phyloP scores from a whole-genome alignment of 1,140 invertebrate species.

The Drosophila ercepeae region DNA sequence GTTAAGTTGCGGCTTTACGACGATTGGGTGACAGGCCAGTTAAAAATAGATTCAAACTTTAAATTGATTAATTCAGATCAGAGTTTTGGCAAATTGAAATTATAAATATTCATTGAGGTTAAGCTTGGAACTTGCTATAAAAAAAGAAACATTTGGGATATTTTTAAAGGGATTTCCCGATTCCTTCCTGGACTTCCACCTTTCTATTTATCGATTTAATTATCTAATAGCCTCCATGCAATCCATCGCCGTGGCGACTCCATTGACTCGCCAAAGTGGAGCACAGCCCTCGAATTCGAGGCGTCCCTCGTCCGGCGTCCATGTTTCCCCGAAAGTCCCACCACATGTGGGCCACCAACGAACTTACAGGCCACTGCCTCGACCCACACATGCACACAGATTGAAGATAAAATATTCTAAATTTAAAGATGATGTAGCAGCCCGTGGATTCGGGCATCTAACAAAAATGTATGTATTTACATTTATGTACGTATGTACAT shows the following conservation, averaged over 20 bases:
- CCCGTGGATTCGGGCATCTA: conserved; percentile 53
- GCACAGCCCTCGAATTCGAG: conserved; percentile 4
- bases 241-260: conserved; percentile 12
- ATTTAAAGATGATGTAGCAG: conserved; percentile 77
- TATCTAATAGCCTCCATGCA: conserved; percentile 21
- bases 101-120: neutral
- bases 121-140: too few species aligned
- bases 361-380: conserved; percentile 55
- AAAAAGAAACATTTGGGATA: too few species aligned
- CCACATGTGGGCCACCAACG: conserved; percentile 62
- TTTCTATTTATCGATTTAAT: conserved; percentile 21
- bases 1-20: conserved; percentile 45
- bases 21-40: conserved; percentile 45
- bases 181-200: neutral
- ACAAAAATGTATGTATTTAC: conserved; percentile 15
- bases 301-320: neutral
- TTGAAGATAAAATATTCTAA: conserved; percentile 78
- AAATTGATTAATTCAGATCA: conserved; percentile 22
- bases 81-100: conserved; percentile 17
- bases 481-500: neutral
- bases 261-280: neutral
- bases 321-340: conserved; percentile 22
- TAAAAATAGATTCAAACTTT: conserved; percentile 51
- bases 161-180: too few species aligned
- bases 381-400: conserved; percentile 56